Percentiles rank a stretch among this genome's conserved stretches.
Evolutionary conservation across 2,113 vertebrate genomes (phyloP).

Genomic region (Microtus oregoni): DNA sequence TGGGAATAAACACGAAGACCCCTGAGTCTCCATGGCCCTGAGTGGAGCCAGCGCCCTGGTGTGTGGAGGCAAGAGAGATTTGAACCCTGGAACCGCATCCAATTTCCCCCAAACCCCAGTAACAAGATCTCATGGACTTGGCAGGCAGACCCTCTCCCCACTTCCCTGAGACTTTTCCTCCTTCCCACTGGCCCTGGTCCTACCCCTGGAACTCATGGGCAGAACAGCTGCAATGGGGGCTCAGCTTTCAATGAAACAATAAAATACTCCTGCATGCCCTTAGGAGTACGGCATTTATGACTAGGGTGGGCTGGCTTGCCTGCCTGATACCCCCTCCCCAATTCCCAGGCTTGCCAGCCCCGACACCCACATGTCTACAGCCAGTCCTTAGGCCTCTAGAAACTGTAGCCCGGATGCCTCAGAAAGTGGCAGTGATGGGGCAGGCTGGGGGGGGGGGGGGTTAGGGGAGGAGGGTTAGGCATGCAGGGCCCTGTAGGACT

Average conservation of each 20-base stretch:
- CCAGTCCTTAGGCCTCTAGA: constrained; percentile 64
- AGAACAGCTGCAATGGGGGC: constrained; percentile 72
- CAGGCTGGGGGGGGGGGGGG: accelerated
- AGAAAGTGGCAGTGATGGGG: neutral
- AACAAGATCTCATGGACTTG: constrained; percentile 71
- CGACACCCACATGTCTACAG: constrained; percentile 66
- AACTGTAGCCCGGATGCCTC: constrained; percentile 13
- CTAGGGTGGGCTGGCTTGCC: constrained; percentile 66
- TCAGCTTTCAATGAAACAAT: constrained; percentile 83
- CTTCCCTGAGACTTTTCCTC: constrained; percentile 28
- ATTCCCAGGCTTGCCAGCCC: constrained; percentile 75
- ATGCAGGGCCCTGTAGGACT: neutral
- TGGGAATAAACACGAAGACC: neutral
- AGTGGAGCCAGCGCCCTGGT: constrained; percentile 59
- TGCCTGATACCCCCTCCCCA: constrained; percentile 65
- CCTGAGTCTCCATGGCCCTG: neutral
- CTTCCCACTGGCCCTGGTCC: neutral
- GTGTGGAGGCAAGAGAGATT: constrained; percentile 62
- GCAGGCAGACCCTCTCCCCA: constrained; percentile 44
- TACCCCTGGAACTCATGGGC: constrained; percentile 72
- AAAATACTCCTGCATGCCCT: constrained; percentile 74
- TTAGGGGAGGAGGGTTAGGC: accelerated
- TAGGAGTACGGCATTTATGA: constrained; percentile 78
- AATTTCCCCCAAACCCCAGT: constrained; percentile 72
- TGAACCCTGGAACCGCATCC: constrained; percentile 70